Percentiles rank a stretch among this genome's conserved stretches.
These are phyloP conservation scores for Lottia gigantea DNA, from an alignment of 2,888 invertebrate genomes.

Conservation along the genomic window DNA sequence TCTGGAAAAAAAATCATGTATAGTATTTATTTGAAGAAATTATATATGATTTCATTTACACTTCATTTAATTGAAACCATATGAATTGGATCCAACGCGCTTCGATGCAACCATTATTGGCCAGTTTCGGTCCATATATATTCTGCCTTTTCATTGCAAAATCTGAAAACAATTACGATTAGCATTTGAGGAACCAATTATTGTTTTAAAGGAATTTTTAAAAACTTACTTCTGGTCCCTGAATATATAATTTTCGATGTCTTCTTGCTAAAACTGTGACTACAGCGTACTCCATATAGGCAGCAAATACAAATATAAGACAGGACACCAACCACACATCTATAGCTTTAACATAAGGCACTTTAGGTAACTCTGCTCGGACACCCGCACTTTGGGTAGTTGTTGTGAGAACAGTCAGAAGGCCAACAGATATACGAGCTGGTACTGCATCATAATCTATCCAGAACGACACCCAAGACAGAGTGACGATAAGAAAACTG, in stretches of 20 bases:
- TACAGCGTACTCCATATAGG: constrained; percentile 37
- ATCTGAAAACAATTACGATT: too few species aligned
- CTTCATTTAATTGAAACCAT: too few species aligned
- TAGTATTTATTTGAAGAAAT: too few species aligned
- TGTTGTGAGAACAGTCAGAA: constrained; percentile 42
- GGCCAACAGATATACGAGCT: constrained; percentile 37
- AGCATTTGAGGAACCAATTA: too few species aligned
- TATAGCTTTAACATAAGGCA: constrained; percentile 42
- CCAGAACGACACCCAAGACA: constrained; percentile 41
- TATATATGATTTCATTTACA: too few species aligned
- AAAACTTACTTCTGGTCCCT: background rate
- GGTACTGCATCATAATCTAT: constrained; percentile 37
- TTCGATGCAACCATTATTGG: too few species aligned
- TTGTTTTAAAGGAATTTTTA: too few species aligned
- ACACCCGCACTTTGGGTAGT: constrained; percentile 40
- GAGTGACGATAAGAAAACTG: constrained; percentile 37
- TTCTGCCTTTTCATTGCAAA: too few species aligned
- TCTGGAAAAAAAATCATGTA: too few species aligned
- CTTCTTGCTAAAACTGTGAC: constrained; percentile 36
- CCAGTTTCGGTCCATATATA: too few species aligned
- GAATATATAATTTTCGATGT: constrained; percentile 7
- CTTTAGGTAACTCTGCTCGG: constrained; percentile 34
- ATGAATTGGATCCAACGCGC: too few species aligned
- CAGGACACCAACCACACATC: constrained; percentile 42
- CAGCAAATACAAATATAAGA: constrained; percentile 38